These are phyloP conservation scores for Littorina saxatilis DNA, from an alignment of 1,140 invertebrate genomes.

Conservation along the genomic window DNA sequence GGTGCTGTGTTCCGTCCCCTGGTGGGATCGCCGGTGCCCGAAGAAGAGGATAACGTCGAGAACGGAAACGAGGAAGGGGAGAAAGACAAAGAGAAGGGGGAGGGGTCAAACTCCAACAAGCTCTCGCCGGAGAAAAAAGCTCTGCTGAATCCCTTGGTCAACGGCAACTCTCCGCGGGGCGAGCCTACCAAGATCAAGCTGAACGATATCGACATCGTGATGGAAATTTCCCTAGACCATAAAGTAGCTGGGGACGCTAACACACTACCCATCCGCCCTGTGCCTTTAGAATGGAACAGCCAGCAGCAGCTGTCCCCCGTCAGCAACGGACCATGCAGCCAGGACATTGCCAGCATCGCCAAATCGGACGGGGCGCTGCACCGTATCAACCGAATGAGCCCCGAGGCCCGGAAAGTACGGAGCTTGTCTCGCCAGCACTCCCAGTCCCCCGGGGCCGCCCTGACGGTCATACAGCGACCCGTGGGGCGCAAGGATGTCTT, in stretches of 20 bases:
- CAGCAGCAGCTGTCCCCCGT: neutral
- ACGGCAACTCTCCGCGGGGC: neutral
- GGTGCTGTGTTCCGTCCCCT: constrained; percentile 88
- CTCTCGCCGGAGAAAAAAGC: neutral
- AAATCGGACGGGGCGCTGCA: constrained; percentile 55
- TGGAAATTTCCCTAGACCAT: neutral
- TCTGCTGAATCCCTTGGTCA: neutral
- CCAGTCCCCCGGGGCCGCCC: no score
- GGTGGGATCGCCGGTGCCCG: neutral
- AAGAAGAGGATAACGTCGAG: no score
- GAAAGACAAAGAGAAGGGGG: constrained; percentile 8
- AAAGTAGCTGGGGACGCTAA: neutral
- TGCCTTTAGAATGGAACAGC: neutral
- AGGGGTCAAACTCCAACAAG: neutral
- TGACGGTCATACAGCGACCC: neutral
- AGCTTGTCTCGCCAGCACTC: neutral
- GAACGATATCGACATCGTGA: no score
- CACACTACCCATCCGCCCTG: neutral
- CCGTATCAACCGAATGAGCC: constrained; percentile 20
- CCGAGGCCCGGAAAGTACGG: neutral
- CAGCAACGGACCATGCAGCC: no score
- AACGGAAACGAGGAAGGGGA: constrained; percentile 15
- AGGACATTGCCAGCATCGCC: constrained; percentile 39
- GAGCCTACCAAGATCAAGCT: neutral
- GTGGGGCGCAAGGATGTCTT: constrained; percentile 91